A percentile compares a stretch with the other conserved stretches of the same genome.
phyloP scores from a whole-genome alignment of 2,888 invertebrate species.

The Panzeria rudis region DNA sequence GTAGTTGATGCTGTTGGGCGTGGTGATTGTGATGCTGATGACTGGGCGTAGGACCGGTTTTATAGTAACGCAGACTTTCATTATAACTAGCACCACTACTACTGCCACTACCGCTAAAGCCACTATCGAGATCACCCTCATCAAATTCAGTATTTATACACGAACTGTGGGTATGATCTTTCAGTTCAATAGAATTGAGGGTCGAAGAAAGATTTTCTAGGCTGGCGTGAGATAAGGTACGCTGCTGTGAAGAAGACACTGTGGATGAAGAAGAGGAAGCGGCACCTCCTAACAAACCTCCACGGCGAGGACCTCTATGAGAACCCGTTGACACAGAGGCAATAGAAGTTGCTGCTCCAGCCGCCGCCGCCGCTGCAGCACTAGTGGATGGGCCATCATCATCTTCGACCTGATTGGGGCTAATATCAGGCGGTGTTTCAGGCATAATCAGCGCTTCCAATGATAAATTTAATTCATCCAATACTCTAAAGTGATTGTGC shows the following conservation, averaged over 20 bases:
- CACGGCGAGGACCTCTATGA: conserved; percentile 77
- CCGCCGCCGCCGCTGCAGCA: conserved; percentile 64
- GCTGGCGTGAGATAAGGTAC: conserved; percentile 80
- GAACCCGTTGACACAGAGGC: conserved; percentile 63
- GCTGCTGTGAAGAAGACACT: conserved; percentile 77
- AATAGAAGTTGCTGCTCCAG: conserved; percentile 55
- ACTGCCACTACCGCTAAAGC: conserved; percentile 87
- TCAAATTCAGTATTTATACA: conserved; percentile 83
- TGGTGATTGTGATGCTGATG: conserved; percentile 62
- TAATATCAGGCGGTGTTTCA: conserved; percentile 84
- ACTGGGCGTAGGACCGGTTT: conserved; percentile 78
- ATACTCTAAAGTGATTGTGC: conserved; percentile 91
- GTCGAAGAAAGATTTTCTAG: conserved; percentile 83
- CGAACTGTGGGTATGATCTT: conserved; percentile 82
- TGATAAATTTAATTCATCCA: conserved; percentile 93
- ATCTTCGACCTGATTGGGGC: conserved; percentile 85
- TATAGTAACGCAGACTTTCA: conserved; percentile 87
- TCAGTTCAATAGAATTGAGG: conserved; percentile 83
- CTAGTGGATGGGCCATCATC: conserved; percentile 82
- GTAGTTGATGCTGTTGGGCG: conserved; percentile 68
- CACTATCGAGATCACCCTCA: conserved; percentile 89
- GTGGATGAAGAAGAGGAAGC: conserved; percentile 77
- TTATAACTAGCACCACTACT: conserved; percentile 93
- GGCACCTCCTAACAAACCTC: conserved; percentile 79
- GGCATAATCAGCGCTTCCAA: conserved; percentile 96